Percentiles rank a stretch among this genome's conserved stretches.
Evolutionary conservation across 1,140 invertebrate species (phyloP).

Genomic region (Calephelis virginiensis): DNA sequence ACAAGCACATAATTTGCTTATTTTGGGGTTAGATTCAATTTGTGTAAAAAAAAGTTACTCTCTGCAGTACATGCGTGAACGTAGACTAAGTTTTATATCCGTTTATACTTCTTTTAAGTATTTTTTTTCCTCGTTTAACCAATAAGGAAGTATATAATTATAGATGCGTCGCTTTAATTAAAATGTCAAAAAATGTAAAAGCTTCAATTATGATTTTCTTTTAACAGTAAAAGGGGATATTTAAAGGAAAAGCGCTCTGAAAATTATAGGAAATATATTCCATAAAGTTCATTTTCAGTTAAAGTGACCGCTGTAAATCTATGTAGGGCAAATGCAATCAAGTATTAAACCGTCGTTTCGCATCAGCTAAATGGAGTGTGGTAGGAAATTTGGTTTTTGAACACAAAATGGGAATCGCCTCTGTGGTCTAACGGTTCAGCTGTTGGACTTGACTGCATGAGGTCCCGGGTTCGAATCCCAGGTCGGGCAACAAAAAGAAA

Average conservation of each 20-base stretch:
- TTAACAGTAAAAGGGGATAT: neutral
- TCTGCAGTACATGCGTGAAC: no score
- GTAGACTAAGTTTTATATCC: neutral
- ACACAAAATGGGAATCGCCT: conserved; percentile 43
- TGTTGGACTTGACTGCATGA: no score
- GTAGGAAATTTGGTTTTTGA: conserved; percentile 47
- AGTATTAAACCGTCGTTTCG: conserved; percentile 46
- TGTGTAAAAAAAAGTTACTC: no score
- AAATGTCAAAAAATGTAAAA: neutral
- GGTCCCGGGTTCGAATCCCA: no score
- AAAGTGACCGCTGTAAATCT: conserved; percentile 40
- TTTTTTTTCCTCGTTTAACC: no score
- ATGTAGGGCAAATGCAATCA: conserved; percentile 42
- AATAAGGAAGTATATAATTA: no score
- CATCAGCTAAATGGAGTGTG: conserved; percentile 50
- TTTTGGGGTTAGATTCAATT: no score
- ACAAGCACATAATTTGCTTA: no score
- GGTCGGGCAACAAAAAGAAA: no score
- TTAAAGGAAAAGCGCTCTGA: neutral
- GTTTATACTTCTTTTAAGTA: neutral
- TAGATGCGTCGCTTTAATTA: no score
- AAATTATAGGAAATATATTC: neutral
- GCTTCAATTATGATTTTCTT: neutral
- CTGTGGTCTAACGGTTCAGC: no score
- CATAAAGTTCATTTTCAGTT: conserved; percentile 37